Evolutionary conservation across 2,113 vertebrate genomes (phyloP), one percentile per base, ranked within the genome.

Genomic region (Ameiurus melas): DNA sequence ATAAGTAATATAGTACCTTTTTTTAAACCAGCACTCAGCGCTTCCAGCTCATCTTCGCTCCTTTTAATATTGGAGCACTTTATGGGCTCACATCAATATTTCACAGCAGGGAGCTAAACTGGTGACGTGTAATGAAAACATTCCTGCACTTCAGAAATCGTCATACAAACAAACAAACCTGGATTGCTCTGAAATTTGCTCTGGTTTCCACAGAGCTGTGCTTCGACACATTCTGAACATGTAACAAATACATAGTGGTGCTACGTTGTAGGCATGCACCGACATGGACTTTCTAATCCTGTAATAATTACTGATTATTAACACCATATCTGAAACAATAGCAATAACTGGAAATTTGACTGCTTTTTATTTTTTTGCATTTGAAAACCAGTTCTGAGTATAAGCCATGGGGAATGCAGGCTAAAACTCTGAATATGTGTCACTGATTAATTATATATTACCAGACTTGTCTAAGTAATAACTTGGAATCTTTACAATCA

Each of bases 21-120:
- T 55, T 47, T 47, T 47, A 39, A 58, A 36, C 33, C 25, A 25
- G 80, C 80, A 39, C 33, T 82, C 39, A 39, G 4, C 8, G 2
- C 80, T 60, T 58, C 33, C 79, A 82, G 55, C 55, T 77, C 22
- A 60, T 71, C 60, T 22, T 62, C 58, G n/a, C 7, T 57, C 51
- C 57, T 57, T 62, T 68, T 79, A 30, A 82, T 3, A 27, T 1
- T 51, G 12, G 47, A 83, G 51, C 27, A 36, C 33, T 82, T 60
- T 39, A 39, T 82, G 19, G 57, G 80, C 33, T 86, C 25, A 22
- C 55, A 71, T 90, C 77, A 82, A 30, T 84, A 36, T 89, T 71
- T 80, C 66, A 62, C 66, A 53, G 36, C n/a, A 36, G 30, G 7
- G 36, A 80, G 39, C 30, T 80, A 43, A 77, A 86, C 51, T 20